Evolutionary conservation across 2,113 vertebrate genomes (phyloP), one percentile per base, ranked within the genome.

Genomic region (Murina feae): DNA sequence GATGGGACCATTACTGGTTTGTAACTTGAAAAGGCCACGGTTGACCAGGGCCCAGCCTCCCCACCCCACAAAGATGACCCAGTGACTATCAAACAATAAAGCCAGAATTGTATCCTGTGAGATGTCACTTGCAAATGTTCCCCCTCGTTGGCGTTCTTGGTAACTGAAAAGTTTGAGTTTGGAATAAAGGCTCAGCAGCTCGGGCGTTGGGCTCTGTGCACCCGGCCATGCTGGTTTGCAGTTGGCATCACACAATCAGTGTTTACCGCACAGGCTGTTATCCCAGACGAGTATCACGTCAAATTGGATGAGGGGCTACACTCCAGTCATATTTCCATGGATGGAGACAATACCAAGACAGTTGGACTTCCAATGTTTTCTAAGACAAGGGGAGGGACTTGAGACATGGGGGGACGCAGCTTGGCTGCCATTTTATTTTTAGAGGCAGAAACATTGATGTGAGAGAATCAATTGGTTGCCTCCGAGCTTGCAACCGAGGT

Each of bases 171-270:
- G 68, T 23, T 18, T 10, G 44, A 65, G 32, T 21, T 14, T 16
- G n/a, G 51, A 55, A 21, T 35, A 30, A 42, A 72, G 60, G 39
- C 28, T 53, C 5, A 14, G 6, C 3, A 28, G 13, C n/a, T 18
- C 1, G 0, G 28, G 21, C 35, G 42, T 13, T 28, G 14, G 81
- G 47, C 17, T n/a, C 10, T 0, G 35, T 1, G 4, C 6, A 5
- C 49, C 76, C 20, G 3, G 5, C 44, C 6, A 1, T 0, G 14
- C 1, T 6, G 4, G 47, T 0, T 18, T 83, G 28, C 42, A 16
- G 35, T 13, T 42, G 17, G 28, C 0, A 1, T 17, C 44, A 10
- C 4, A 23, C 11, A 30, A 12, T 9, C 81, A 35, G 0, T 16
- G 5, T 49, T 81, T 65, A 35, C 58, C 44, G n/a, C 30, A 20